Conservation (phyloP, 2,888 invertebrate genomes). For the Pharmacophagus antenor region DNA sequence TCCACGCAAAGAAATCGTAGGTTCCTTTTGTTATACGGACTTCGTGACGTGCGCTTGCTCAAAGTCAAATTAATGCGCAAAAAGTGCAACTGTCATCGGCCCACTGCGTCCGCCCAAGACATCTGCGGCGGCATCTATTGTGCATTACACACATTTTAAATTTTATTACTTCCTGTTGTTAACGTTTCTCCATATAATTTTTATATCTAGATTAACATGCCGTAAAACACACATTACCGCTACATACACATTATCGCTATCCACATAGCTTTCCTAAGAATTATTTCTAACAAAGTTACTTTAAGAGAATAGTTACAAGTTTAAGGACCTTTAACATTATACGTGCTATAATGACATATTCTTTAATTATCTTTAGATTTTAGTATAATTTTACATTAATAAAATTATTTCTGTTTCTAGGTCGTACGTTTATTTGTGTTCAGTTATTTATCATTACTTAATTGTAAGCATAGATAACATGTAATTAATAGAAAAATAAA, state of each 20-base stretch:
- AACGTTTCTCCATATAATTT: not conserved
- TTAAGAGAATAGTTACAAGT: too few relatives aligned
- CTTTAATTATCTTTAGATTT: too few relatives aligned
- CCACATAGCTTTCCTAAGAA: not conserved
- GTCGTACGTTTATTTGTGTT: too few relatives aligned
- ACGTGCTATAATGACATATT: too few relatives aligned
- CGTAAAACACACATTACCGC: not conserved
- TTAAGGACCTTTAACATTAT: too few relatives aligned
- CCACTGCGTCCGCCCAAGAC: slow-evolving; percentile 31
- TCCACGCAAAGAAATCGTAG: slow-evolving; percentile 51
- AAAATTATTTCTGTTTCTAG: not conserved
- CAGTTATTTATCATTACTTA: too few relatives aligned
- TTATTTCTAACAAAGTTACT: too few relatives aligned
- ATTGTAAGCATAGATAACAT: too few relatives aligned
- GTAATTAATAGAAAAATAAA: too few relatives aligned
- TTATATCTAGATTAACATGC: not conserved
- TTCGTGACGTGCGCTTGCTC: slow-evolving; percentile 41
- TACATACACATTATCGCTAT: not conserved
- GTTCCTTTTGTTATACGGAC: slow-evolving; percentile 7
- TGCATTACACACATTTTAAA: not conserved
- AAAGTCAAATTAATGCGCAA: slow-evolving; percentile 49
- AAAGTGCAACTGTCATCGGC: slow-evolving; percentile 36
- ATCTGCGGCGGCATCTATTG: slow-evolving; percentile 6
- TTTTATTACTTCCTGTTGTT: not conserved
- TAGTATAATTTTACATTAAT: not conserved